Conservation (phyloP, 1,140 invertebrate genomes). For the Holotrichia oblita region DNA sequence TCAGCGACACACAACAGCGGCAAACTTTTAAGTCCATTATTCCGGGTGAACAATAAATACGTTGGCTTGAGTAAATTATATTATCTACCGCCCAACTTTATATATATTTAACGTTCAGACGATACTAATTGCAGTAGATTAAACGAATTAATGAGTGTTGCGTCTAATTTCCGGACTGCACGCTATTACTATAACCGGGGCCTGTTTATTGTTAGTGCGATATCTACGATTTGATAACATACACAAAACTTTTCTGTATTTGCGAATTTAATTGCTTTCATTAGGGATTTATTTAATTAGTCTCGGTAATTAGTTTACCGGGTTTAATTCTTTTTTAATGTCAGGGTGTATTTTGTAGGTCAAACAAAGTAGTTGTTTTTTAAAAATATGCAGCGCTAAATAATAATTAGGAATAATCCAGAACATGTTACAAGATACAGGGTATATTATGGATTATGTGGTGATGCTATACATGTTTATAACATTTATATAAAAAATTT, state of each 20-base stretch:
- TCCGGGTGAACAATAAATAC: constrained; percentile 2
- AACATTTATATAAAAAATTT: too few relatives aligned
- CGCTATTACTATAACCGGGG: constrained; percentile 33
- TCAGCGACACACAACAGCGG: neutral
- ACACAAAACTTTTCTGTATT: constrained; percentile 29
- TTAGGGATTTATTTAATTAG: constrained; percentile 36
- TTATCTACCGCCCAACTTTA: constrained; percentile 26
- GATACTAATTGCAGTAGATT: constrained; percentile 36
- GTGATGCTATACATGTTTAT: too few relatives aligned
- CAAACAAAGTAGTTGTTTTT: neutral
- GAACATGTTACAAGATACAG: too few relatives aligned
- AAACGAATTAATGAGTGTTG: constrained; percentile 36
- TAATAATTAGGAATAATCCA: too few relatives aligned
- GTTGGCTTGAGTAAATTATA: constrained; percentile 12
- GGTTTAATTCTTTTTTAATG: constrained; percentile 30
- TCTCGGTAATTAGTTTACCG: constrained; percentile 13
- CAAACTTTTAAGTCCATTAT: constrained; percentile 2
- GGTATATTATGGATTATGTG: too few relatives aligned
- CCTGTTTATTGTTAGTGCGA: constrained; percentile 31
- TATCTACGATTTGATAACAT: constrained; percentile 34
- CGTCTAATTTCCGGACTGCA: constrained; percentile 21
- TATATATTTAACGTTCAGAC: constrained; percentile 36
- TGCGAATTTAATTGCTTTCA: constrained; percentile 32
- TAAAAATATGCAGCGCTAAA: too few relatives aligned
- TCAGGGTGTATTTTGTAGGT: neutral